Conservation (phyloP, 2,888 invertebrate species). For the Timema podura region DNA sequence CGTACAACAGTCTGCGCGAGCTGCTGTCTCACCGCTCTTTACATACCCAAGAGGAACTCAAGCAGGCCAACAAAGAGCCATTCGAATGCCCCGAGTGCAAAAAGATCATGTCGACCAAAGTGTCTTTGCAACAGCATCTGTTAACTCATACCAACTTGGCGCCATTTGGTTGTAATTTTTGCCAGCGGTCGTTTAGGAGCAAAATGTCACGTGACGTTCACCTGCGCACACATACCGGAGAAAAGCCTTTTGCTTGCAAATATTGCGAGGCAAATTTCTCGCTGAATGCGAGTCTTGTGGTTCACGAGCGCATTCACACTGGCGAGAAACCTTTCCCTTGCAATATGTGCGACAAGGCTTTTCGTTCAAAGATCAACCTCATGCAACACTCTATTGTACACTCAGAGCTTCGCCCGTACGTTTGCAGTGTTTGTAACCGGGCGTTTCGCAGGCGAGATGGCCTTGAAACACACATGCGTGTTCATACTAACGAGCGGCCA, state of each 20-base stretch:
- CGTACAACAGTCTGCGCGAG: too few species aligned
- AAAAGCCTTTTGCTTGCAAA: conserved; percentile 42
- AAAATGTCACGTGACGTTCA: conserved; percentile 36
- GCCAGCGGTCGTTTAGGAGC: conserved; percentile 26
- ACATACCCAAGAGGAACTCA: too few species aligned
- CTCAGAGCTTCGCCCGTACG: conserved; percentile 28
- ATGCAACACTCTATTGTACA: conserved; percentile 29
- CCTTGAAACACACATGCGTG: conserved; percentile 29
- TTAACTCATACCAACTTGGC: conserved; percentile 27
- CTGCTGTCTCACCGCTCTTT: too few species aligned
- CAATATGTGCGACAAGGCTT: conserved; percentile 31
- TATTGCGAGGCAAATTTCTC: conserved; percentile 41
- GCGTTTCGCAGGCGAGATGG: conserved; percentile 30
- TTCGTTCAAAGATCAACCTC: conserved; percentile 29
- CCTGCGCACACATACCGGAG: conserved; percentile 41
- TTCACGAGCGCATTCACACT: conserved; percentile 39
- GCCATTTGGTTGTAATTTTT: conserved; percentile 25
- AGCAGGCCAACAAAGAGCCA: too few species aligned
- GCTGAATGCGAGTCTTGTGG: conserved; percentile 40
- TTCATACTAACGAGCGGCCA: conserved; percentile 31
- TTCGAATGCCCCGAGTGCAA: conserved; percentile 1
- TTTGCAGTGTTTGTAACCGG: conserved; percentile 28
- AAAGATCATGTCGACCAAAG: conserved; percentile 29
- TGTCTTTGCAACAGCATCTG: conserved; percentile 29
- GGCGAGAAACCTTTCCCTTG: conserved; percentile 34